Base-by-base conservation (phyloP, 1,140 invertebrate species). In the Hypsibius dujardini region DNA sequence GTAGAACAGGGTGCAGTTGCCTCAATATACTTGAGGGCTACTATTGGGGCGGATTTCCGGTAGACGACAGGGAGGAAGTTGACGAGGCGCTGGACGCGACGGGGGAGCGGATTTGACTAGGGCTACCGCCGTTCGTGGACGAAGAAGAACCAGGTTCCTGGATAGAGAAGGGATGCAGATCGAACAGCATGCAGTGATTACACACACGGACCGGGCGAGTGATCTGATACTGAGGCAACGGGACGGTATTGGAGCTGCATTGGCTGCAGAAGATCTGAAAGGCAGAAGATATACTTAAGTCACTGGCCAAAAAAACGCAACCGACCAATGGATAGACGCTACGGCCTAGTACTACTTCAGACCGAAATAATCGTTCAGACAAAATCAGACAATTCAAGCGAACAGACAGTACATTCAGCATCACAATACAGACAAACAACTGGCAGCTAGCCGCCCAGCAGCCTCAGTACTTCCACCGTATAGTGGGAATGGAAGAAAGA, bases 191-290 rank as follows among this genome's bases (percentile, higher is more conserved):
- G 81, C 94, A 96, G 72, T 88, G 86, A 76, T 94, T 93, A 79
- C 93, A 97, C 1, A 96, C 92, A 69, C 93, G 84, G 0, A 96
- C 93, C 1, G 92, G 91, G 77, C 91, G 93, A 69, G 86, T 81
- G 74, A 94, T 88, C 7, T 92, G 92, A 80, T 87, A 96, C 74
- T 90, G 89, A 1, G 92, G 92, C 70, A 97, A 80, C 40, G 93
- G 90, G 28, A 95, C 90, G 71, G 88, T 90, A 78, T 95, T 92
- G 14, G 88, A 87, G 73, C 92, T 95, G 79, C 93, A 97, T 47
- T 90, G 85, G 1, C 88, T 87, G 80, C 93, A 96, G 78, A 95
- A 96, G 28, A 96, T 91, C 84, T 92, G 74, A 1, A 76, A 78
- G 85, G 1, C 77, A 72, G 73, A 71, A 72, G 70, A 74, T 75